phyloP scores from a whole-genome alignment of 2,888 invertebrate species.

The Petrolisthes cinctipes region DNA sequence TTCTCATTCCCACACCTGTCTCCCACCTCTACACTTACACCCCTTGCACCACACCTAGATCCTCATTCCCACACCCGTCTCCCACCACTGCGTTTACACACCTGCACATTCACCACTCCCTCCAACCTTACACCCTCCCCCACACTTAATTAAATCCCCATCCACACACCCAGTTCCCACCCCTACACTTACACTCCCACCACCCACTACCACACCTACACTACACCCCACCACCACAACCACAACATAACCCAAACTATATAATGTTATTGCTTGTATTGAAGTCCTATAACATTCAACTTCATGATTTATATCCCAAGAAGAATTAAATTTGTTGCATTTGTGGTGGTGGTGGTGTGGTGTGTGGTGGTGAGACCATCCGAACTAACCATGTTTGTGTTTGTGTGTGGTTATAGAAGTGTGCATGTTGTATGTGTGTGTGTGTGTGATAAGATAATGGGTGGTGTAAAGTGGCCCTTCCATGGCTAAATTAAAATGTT shows the following conservation, averaged over 20 bases:
- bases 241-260: background rate
- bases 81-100: background rate
- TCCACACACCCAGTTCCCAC: background rate
- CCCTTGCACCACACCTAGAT: background rate
- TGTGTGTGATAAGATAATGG: no score
- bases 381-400: background rate
- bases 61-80: background rate
- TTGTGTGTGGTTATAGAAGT: no score
- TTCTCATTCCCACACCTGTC: background rate
- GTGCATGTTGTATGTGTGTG: no score
- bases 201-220: constrained; percentile 3
- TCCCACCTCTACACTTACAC: background rate
- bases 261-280: background rate
- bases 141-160: no score
- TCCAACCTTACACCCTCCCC: background rate
- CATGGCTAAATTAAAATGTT: no score
- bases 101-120: background rate
- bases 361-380: background rate
- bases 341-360: background rate
- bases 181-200: background rate
- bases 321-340: background rate
- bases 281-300: background rate
- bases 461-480: no score
- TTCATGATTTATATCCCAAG: background rate
- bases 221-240: background rate